A percentile compares a stretch with the other conserved stretches of the same genome.
These are phyloP conservation scores for Etheostoma perlongum DNA, from an alignment of 2,797 vertebrate genomes.

Conservation along the genomic window DNA sequence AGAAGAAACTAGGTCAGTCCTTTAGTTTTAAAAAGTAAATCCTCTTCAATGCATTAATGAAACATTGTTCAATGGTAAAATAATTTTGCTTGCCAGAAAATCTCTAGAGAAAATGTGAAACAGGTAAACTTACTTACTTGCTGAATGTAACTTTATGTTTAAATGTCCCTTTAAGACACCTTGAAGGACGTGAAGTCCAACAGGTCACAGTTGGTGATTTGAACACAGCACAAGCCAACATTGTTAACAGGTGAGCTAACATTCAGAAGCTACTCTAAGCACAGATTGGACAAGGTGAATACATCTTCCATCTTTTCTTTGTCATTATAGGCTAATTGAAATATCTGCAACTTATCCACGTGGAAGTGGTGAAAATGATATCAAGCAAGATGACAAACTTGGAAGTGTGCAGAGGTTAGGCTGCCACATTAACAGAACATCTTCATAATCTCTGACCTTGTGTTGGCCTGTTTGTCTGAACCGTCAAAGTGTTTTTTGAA, in stretches of 20 bases:
- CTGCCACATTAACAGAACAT: slow-evolving; percentile 1
- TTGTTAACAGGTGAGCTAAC: not conserved
- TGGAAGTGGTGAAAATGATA: slow-evolving; percentile 2
- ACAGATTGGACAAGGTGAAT: not conserved
- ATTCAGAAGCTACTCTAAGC: not conserved
- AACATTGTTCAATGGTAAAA: not conserved
- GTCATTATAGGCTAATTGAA: not conserved
- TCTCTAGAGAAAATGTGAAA: not conserved
- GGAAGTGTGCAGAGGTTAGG: slow-evolving; percentile 19
- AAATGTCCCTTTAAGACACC: not conserved
- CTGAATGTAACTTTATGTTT: not conserved
- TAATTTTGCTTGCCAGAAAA: not conserved
- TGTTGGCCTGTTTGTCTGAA: slow-evolving; percentile 18
- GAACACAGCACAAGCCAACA: not conserved
- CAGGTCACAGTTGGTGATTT: accelerated
- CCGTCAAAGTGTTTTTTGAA: slow-evolving; percentile 5
- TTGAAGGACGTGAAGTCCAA: not conserved
- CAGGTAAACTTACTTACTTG: not conserved
- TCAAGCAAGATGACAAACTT: not conserved
- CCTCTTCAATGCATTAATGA: not conserved
- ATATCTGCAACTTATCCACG: accelerated
- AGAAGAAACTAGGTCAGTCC: slow-evolving; percentile 1
- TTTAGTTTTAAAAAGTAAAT: not conserved
- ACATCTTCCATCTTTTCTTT: not conserved
- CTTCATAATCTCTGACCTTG: not conserved